Percentiles rank a stretch among this genome's conserved stretches.
Evolutionary conservation across 2,797 vertebrate genomes (phyloP).

Genomic region (Sebastes steindachneri): DNA sequence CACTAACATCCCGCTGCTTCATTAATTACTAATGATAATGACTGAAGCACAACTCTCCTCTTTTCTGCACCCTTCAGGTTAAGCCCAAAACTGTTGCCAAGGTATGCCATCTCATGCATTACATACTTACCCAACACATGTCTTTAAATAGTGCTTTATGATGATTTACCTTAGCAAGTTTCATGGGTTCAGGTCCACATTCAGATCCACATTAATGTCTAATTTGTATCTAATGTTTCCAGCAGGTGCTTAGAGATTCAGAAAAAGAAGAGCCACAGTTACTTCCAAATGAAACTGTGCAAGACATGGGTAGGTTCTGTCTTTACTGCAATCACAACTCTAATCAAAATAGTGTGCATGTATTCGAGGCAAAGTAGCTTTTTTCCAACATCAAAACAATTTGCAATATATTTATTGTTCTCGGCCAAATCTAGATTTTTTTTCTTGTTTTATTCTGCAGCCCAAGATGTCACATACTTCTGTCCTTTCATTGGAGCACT

Average conservation of each 20-base stretch:
- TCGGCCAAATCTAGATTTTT: neutral
- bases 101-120: conserved; percentile 52
- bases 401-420: neutral
- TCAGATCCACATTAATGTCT: neutral
- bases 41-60: conserved; percentile 1
- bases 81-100: conserved; percentile 72
- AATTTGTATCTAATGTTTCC: conserved; percentile 24
- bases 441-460: conserved; percentile 71
- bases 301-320: conserved; percentile 82
- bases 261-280: conserved; percentile 93
- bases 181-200: neutral
- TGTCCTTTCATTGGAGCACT: conserved; percentile 95
- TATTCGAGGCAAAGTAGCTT: neutral
- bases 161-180: neutral
- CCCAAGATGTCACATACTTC: conserved; percentile 96
- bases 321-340: neutral
- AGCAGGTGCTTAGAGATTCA: conserved; percentile 85
- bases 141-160: neutral
- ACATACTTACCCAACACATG: neutral
- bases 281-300: conserved; percentile 92
- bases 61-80: conserved; percentile 62
- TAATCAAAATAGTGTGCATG: neutral
- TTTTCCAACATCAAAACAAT: neutral
- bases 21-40: neutral
- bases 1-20: neutral